Evolutionary conservation across 2,888 invertebrate genomes (phyloP).

Genomic region (Antitype chi): DNA sequence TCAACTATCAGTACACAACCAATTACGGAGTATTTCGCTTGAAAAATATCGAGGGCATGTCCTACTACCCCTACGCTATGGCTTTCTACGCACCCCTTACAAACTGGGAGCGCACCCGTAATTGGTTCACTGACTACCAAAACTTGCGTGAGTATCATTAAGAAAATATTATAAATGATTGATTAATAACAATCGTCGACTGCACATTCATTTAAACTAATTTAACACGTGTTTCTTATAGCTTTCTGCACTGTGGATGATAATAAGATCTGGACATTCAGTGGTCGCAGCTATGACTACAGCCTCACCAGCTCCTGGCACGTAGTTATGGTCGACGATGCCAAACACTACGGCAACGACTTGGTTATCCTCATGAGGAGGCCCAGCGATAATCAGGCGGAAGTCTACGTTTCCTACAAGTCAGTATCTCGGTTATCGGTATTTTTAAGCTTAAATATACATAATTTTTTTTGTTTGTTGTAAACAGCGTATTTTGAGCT

Average conservation of each 20-base stretch:
- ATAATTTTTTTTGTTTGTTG: neutral
- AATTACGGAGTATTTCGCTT: constrained; percentile 85
- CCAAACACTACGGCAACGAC: constrained; percentile 73
- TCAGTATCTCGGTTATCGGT: neutral
- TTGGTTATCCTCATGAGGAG: constrained; percentile 80
- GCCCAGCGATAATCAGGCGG: constrained; percentile 76
- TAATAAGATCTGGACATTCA: constrained; percentile 91
- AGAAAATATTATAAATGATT: neutral
- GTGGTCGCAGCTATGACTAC: constrained; percentile 91
- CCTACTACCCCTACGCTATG: constrained; percentile 28
- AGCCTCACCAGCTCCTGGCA: constrained; percentile 90
- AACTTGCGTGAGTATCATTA: constrained; percentile 88
- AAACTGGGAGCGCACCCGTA: constrained; percentile 69
- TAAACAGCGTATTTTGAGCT: no score
- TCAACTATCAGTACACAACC: constrained; percentile 85
- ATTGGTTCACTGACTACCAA: constrained; percentile 81
- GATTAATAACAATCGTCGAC: neutral
- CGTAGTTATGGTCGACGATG: constrained; percentile 89
- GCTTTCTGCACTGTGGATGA: constrained; percentile 91
- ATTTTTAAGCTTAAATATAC: neutral
- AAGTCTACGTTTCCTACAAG: constrained; percentile 86
- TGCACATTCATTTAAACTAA: neutral
- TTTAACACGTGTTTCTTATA: constrained; percentile 9
- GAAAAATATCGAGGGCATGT: constrained; percentile 62
- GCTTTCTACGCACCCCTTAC: constrained; percentile 82